phyloP scores from a whole-genome alignment of 2,113 vertebrate species.

The Indicator maculatus region DNA sequence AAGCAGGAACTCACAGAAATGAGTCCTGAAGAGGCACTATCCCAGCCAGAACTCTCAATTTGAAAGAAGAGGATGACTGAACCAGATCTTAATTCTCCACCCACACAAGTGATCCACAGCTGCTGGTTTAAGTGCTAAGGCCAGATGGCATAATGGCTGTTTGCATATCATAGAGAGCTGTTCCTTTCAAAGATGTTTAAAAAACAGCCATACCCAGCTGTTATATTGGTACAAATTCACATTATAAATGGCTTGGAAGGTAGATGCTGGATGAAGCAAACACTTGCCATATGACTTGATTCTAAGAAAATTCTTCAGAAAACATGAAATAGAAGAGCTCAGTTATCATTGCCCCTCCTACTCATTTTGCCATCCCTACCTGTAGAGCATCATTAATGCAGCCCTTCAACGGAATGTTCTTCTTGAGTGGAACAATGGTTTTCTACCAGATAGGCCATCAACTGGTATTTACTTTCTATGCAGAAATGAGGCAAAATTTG shows the following conservation, averaged over 20 bases:
- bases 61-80: neutral
- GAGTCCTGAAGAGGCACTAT: neutral
- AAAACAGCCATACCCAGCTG: neutral
- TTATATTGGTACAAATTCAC: neutral
- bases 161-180: neutral
- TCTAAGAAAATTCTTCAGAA: neutral
- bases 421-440: neutral
- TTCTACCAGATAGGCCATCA: neutral
- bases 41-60: neutral
- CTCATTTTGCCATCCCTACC: neutral
- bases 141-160: neutral
- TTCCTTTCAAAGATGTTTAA: neutral
- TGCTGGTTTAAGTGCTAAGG: neutral
- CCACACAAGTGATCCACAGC: neutral
- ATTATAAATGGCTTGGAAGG: neutral
- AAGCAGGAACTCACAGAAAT: neutral
- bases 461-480: neutral
- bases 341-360: neutral
- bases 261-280: neutral
- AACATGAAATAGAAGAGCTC: neutral
- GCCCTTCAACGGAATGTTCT: neutral
- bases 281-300: accelerated
- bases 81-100: neutral
- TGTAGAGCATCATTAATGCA: neutral
- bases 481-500: neutral